phyloP scores from a whole-genome alignment of 2,888 invertebrate species.

The Athalia circularis region DNA sequence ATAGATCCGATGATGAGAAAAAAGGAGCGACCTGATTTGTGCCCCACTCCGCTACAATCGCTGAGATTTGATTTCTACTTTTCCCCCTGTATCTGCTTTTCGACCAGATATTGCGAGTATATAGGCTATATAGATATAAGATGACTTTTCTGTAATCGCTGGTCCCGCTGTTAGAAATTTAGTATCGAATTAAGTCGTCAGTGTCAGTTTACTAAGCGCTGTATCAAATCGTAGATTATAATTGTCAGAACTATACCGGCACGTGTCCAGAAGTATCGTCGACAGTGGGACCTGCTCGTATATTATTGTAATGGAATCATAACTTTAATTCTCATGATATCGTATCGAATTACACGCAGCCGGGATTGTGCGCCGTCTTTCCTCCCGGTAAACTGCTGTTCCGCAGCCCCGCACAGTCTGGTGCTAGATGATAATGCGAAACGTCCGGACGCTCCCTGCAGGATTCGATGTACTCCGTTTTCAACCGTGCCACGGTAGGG shows the following conservation, averaged over 20 bases:
- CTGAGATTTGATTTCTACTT: too few relatives aligned
- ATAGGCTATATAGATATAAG: neutral
- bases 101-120: too few relatives aligned
- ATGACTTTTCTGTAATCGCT: constrained; percentile 5
- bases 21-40: too few relatives aligned
- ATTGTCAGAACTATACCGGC: constrained; percentile 63
- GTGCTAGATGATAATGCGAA: constrained; percentile 31
- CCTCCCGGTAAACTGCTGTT: neutral
- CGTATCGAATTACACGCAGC: constrained; percentile 71
- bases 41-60: too few relatives aligned
- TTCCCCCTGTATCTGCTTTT: too few relatives aligned
- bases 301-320: constrained; percentile 72
- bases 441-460: constrained; percentile 9
- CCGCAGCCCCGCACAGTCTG: neutral
- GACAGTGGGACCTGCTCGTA: constrained; percentile 72
- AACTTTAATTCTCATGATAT: constrained; percentile 68
- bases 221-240: constrained; percentile 70
- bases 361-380: constrained; percentile 51
- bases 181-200: constrained; percentile 35
- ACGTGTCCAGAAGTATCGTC: constrained; percentile 60
- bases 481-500: constrained; percentile 13
- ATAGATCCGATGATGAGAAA: too few relatives aligned
- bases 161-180: too few relatives aligned
- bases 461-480: neutral
- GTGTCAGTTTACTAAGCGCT: constrained; percentile 49